Evolutionary conservation across 2,113 vertebrate species (phyloP).

Genomic region (Procapra przewalskii): DNA sequence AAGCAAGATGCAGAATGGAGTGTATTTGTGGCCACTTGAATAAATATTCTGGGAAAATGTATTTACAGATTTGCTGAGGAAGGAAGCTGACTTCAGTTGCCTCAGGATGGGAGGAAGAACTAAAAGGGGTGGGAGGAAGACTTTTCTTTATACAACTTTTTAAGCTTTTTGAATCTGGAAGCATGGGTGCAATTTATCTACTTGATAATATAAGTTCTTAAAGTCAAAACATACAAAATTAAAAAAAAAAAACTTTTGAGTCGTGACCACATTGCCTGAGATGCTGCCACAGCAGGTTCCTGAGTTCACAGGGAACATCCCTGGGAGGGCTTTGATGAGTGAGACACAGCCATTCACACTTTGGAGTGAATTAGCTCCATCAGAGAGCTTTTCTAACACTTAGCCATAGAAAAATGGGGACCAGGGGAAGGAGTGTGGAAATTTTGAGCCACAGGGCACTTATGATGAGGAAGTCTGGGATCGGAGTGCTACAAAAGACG

Average conservation of each 20-base stretch:
- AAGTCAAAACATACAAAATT: background rate
- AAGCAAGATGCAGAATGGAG: background rate
- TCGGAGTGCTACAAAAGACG: background rate
- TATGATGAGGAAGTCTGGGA: background rate
- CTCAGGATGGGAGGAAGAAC: background rate
- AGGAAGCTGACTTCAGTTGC: background rate
- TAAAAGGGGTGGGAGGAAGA: background rate
- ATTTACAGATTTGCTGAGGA: background rate
- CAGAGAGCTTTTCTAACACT: slow-evolving; percentile 9
- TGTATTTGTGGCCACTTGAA: background rate
- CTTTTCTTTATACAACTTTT: background rate
- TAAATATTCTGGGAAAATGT: background rate
- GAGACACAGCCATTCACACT: slow-evolving; percentile 12
- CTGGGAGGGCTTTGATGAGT: background rate
- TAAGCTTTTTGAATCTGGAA: slow-evolving; percentile 35
- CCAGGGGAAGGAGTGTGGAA: background rate
- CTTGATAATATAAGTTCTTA: background rate
- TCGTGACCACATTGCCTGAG: background rate
- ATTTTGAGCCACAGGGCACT: background rate
- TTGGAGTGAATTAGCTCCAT: background rate
- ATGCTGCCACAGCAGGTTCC: background rate
- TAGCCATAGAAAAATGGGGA: background rate
- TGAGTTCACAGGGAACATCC: background rate
- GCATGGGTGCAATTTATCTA: background rate
- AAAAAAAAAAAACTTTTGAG: background rate